Conservation (phyloP, 2,888 invertebrate species). For the Ernsta delagoae region DNA sequence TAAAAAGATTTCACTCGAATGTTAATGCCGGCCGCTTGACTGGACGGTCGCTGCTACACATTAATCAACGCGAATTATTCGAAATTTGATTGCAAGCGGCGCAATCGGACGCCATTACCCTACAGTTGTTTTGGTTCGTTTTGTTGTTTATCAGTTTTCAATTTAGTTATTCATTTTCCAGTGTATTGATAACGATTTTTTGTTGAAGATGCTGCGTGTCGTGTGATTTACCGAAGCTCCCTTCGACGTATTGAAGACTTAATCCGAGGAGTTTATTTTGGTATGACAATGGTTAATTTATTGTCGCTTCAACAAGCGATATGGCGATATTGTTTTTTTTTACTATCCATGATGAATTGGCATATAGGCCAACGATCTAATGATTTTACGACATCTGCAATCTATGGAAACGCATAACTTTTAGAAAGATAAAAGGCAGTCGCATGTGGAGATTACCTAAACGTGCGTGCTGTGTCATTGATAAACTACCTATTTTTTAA, state of each 20-base stretch:
- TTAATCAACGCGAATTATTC: conserved; percentile 44
- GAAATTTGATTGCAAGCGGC: conserved; percentile 33
- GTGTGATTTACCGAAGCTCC: neutral
- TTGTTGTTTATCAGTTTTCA: conserved; percentile 1
- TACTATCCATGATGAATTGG: too few species aligned
- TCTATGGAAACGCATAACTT: too few species aligned
- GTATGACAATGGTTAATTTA: neutral
- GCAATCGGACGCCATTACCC: too few species aligned
- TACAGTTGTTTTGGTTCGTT: neutral
- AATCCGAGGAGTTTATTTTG: neutral
- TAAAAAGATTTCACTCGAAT: conserved; percentile 45
- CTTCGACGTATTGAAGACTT: conserved; percentile 1
- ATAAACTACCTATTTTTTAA: too few species aligned
- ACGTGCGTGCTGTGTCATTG: too few species aligned
- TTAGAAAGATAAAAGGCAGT: too few species aligned
- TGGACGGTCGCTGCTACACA: conserved; percentile 39
- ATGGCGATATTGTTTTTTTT: too few species aligned
- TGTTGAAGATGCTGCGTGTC: neutral
- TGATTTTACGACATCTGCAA: too few species aligned
- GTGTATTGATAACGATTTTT: neutral
- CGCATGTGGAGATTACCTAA: too few species aligned
- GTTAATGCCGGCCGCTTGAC: conserved; percentile 43
- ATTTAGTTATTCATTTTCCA: neutral
- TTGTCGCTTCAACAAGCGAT: too few species aligned
- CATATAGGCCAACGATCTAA: too few species aligned